Evolutionary conservation across 2,888 invertebrate species (phyloP).

Genomic region (Masnerella sp.): DNA sequence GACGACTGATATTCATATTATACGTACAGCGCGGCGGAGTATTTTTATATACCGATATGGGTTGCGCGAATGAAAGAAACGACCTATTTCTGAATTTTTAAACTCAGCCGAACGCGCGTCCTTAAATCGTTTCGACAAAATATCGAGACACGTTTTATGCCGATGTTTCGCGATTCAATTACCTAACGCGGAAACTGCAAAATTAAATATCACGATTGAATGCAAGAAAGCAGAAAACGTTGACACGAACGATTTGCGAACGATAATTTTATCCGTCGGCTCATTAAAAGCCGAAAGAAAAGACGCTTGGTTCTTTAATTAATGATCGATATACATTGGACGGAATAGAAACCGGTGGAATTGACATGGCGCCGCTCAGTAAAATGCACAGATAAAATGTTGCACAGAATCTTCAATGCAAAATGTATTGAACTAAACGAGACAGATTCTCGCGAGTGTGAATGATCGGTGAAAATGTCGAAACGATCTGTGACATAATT

Average conservation of each 20-base stretch:
- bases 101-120: conserved; percentile 2
- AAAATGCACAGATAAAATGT: no score
- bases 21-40: conserved; percentile 18
- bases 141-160: conserved; percentile 5
- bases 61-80: conserved; percentile 34
- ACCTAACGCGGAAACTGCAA: conserved; percentile 3
- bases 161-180: conserved; percentile 14
- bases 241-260: not conserved
- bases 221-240: not conserved
- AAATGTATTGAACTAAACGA: no score
- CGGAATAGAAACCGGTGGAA: no score
- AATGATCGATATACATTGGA: no score
- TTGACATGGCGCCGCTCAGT: no score
- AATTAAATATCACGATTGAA: conserved; percentile 9
- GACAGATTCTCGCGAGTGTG: no score
- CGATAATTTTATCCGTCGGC: no score
- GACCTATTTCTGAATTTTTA: conserved; percentile 26
- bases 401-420: no score
- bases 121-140: conserved; percentile 14
- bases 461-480: no score
- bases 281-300: no score
- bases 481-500: no score
- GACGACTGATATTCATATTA: conserved; percentile 46
- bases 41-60: conserved; percentile 41
- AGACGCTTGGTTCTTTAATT: no score